phyloP scores from a whole-genome alignment of 1,140 invertebrate species.

The Delia radicum region DNA sequence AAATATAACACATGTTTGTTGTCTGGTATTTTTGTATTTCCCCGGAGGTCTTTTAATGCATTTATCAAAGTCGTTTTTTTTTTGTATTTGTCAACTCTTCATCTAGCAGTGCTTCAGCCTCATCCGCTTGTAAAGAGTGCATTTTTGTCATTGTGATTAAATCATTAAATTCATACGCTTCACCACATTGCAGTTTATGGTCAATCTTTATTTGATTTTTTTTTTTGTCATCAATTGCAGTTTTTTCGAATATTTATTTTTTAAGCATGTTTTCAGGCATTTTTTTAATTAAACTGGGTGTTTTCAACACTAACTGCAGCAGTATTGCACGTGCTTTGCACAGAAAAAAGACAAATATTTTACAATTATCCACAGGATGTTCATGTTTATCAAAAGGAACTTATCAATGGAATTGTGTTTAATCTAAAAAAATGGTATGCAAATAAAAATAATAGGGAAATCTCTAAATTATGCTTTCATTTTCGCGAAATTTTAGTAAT shows the following conservation, averaged over 20 bases:
- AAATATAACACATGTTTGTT: conserved; percentile 18
- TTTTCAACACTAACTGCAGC: conserved; percentile 15
- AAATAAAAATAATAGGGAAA: not conserved
- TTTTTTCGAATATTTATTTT: not conserved
- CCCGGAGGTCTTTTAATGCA: conserved; percentile 16
- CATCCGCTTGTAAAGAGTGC: not conserved
- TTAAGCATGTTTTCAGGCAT: conserved; percentile 9
- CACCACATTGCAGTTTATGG: conserved; percentile 7
- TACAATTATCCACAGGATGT: conserved; percentile 24
- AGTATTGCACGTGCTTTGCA: conserved; percentile 12
- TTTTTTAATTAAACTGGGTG: conserved; percentile 26
- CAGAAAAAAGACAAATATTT: conserved; percentile 17
- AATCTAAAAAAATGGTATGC: not conserved
- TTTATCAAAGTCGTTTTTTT: not conserved
- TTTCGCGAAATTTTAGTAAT: not conserved
- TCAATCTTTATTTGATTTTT: not conserved
- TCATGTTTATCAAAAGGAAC: conserved; percentile 19
- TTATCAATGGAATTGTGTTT: conserved; percentile 3
- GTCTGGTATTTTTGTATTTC: conserved; percentile 1
- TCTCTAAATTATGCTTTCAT: too few species aligned
- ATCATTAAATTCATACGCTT: conserved; percentile 32
- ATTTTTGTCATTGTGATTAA: conserved; percentile 30
- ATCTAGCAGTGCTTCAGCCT: too few species aligned
- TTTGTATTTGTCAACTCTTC: conserved; percentile 23
- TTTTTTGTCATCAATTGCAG: not conserved